A percentile compares a stretch with the other conserved stretches of the same genome.
Evolutionary conservation across 1,140 invertebrate genomes (phyloP).

Genomic region (Diprion similis): DNA sequence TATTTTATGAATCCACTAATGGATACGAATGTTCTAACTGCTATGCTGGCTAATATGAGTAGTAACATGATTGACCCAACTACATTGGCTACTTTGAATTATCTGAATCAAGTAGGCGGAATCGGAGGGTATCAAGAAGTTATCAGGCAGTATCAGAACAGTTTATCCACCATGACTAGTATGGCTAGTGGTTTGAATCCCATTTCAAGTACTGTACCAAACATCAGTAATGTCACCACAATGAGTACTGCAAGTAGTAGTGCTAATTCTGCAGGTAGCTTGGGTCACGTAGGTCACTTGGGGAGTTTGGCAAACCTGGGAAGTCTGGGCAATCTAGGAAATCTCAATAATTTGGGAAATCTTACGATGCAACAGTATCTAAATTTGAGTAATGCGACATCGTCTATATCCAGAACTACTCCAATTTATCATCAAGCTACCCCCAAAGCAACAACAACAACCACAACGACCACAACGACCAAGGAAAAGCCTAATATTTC

Average conservation of each 20-base stretch:
- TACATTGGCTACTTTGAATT: conserved; percentile 44
- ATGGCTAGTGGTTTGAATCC: conserved; percentile 38
- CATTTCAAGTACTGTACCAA: conserved; percentile 24
- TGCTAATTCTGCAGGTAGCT: conserved; percentile 26
- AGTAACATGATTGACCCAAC: conserved; percentile 47
- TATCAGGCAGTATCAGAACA: conserved; percentile 52
- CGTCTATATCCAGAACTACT: conserved; percentile 25
- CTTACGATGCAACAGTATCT: conserved; percentile 2
- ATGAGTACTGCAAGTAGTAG: conserved; percentile 34
- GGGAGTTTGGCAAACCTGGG: conserved; percentile 35
- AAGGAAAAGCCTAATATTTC: conserved; percentile 55
- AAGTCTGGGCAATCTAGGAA: conserved; percentile 39
- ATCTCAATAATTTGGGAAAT: conserved; percentile 10
- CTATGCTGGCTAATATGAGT: conserved; percentile 45
- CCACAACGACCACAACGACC: conserved; percentile 25
- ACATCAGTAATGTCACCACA: conserved; percentile 34
- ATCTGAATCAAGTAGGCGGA: conserved; percentile 49
- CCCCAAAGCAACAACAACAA: conserved; percentile 19
- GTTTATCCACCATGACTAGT: conserved; percentile 41
- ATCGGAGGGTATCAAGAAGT: conserved; percentile 53
- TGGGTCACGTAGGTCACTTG: conserved; percentile 31
- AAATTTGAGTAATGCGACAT: conserved; percentile 21
- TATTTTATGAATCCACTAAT: conserved; percentile 52
- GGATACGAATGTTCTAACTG: conserved; percentile 50
- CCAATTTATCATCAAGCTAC: conserved; percentile 35